Evolutionary conservation across 2,113 vertebrate species (phyloP).

Genomic region (Uria aalge): DNA sequence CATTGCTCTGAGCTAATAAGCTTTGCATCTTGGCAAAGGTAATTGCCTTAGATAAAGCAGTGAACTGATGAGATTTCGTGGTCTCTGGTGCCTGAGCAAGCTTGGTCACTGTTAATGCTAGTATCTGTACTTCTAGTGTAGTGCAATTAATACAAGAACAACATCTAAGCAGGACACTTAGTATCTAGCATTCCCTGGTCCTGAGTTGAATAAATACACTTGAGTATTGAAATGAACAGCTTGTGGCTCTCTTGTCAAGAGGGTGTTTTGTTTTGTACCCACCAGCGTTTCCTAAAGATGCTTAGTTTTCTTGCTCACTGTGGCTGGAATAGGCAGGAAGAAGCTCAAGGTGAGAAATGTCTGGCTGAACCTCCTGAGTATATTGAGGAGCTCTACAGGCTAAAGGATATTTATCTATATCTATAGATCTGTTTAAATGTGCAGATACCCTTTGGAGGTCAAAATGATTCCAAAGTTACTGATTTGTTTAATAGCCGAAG

Average conservation of each 20-base stretch:
- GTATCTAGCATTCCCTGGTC: not conserved
- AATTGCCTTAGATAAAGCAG: not conserved
- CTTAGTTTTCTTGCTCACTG: not conserved
- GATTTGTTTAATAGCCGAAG: not conserved
- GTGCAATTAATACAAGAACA: not conserved
- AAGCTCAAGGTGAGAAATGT: not conserved
- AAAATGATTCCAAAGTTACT: not conserved
- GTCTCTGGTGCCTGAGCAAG: not conserved
- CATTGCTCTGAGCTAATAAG: not conserved
- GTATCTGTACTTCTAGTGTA: not conserved
- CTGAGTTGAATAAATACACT: not conserved
- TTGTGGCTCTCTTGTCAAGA: not conserved
- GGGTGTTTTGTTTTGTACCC: not conserved
- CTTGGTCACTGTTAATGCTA: not conserved
- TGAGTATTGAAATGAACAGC: not conserved
- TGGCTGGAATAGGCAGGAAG: not conserved
- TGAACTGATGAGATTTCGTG: not conserved
- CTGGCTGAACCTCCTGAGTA: not conserved
- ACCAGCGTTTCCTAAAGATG: not conserved
- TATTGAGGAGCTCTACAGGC: not conserved
- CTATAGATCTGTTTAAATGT: not conserved
- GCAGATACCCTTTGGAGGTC: not conserved
- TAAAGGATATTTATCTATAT: not conserved
- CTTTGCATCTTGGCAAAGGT: not conserved
- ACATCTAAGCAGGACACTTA: not conserved